Evolutionary conservation across 2,797 vertebrate genomes (phyloP).

Genomic region (Halcyon chelicuti): DNA sequence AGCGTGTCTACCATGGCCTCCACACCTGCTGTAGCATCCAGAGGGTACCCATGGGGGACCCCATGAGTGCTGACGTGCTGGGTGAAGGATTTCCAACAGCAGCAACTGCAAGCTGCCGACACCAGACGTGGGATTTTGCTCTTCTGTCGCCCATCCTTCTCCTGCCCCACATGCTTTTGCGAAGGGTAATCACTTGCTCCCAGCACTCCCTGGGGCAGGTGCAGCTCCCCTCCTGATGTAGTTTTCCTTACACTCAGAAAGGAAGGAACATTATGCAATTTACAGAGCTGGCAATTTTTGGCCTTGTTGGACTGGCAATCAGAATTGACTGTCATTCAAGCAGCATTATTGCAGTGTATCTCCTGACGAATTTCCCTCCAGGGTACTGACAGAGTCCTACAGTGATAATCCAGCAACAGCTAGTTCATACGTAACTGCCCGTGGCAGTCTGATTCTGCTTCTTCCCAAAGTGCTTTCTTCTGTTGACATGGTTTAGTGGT

Average conservation of each 20-base stretch:
- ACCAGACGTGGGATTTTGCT: not conserved
- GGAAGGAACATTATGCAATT: not conserved
- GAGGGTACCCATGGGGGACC: not conserved
- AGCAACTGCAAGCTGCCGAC: accelerated
- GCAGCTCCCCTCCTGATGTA: not conserved
- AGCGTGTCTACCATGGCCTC: not conserved
- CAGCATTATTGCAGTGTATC: not conserved
- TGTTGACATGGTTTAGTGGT: not conserved
- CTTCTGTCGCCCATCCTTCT: not conserved
- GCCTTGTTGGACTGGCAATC: not conserved
- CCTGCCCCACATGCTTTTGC: accelerated
- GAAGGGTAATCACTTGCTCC: not conserved
- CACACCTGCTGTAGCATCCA: not conserved
- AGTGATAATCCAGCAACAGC: not conserved
- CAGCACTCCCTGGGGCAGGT: not conserved
- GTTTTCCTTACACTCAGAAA: not conserved
- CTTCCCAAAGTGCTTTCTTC: not conserved
- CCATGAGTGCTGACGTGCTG: not conserved
- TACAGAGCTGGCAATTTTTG: not conserved
- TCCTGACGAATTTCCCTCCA: not conserved
- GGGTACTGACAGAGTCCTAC: not conserved
- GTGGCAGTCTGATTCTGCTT: not conserved
- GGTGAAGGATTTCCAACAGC: not conserved
- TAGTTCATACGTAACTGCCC: not conserved
- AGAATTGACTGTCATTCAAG: not conserved